Evolutionary conservation across 2,888 invertebrate genomes (phyloP).

Genomic region (Phengaris arion): DNA sequence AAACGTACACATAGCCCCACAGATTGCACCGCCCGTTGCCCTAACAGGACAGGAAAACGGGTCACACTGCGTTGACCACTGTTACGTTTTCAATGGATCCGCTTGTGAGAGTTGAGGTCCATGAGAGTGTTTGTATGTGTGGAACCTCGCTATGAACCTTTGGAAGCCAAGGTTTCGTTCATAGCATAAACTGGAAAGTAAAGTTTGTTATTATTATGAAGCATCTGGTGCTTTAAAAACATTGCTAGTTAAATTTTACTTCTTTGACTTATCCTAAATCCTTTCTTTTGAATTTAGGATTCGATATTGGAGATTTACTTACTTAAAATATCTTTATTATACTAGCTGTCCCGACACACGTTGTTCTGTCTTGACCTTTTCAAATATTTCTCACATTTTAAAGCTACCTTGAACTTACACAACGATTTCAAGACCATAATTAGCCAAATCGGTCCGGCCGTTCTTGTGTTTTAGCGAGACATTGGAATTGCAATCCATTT

Average conservation of each 20-base stretch:
- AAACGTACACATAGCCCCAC: constrained; percentile 55
- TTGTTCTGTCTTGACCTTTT: too few relatives aligned
- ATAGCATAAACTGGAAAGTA: constrained; percentile 28
- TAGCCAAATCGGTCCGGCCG: too few relatives aligned
- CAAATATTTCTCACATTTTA: too few relatives aligned
- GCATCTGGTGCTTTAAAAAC: neutral
- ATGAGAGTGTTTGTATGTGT: constrained; percentile 44
- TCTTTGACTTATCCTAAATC: neutral
- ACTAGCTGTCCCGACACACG: too few relatives aligned
- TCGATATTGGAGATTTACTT: neutral
- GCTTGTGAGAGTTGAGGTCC: constrained; percentile 49
- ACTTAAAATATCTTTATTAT: too few relatives aligned
- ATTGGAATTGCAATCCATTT: too few relatives aligned
- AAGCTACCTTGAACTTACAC: too few relatives aligned
- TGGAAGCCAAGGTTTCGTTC: constrained; percentile 40
- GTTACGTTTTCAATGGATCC: constrained; percentile 69
- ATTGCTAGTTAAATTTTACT: neutral
- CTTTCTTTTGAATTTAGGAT: neutral
- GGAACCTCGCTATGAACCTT: constrained; percentile 46
- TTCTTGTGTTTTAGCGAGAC: too few relatives aligned
- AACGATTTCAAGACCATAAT: too few relatives aligned
- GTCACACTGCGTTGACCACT: constrained; percentile 47
- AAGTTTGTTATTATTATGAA: constrained; percentile 25
- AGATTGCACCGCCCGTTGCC: constrained; percentile 38
- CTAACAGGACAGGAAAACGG: neutral